These are phyloP conservation scores for Diphyllodes magnificus DNA, from an alignment of 2,113 vertebrate species.

Conservation along the genomic window DNA sequence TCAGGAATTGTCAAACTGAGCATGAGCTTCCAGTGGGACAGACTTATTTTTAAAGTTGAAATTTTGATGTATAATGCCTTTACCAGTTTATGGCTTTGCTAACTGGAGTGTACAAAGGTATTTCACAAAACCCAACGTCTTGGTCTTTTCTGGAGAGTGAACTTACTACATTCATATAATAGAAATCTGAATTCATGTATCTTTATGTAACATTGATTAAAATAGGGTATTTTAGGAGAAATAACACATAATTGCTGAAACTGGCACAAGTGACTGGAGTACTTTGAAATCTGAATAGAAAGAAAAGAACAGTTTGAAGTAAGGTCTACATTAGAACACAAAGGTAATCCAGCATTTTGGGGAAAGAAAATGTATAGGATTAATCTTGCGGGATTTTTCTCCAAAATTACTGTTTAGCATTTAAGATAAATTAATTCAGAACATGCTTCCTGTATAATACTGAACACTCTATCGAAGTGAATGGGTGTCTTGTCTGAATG, in stretches of 20 bases:
- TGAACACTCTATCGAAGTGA: neutral
- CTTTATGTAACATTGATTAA: constrained; percentile 6
- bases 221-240: constrained; percentile 23
- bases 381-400: neutral
- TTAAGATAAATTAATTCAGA: neutral
- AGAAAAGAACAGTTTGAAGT: neutral
- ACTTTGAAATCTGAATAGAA: neutral
- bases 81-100: constrained; percentile 61
- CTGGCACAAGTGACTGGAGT: neutral
- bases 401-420: neutral
- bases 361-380: neutral
- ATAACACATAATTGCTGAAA: neutral
- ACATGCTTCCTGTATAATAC: neutral
- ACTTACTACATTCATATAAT: constrained; percentile 5
- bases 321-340: neutral
- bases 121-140: constrained; percentile 66
- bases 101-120: constrained; percentile 75
- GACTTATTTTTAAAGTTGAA: constrained; percentile 76
- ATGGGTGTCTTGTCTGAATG: neutral
- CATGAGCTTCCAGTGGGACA: constrained; percentile 74
- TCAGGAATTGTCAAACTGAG: constrained; percentile 78
- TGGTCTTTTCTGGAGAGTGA: constrained; percentile 72
- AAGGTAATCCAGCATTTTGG: neutral
- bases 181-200: neutral
- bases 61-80: constrained; percentile 50